Evolutionary conservation across 2,888 invertebrate species (phyloP).

Genomic region (Phymatocera aterrima): DNA sequence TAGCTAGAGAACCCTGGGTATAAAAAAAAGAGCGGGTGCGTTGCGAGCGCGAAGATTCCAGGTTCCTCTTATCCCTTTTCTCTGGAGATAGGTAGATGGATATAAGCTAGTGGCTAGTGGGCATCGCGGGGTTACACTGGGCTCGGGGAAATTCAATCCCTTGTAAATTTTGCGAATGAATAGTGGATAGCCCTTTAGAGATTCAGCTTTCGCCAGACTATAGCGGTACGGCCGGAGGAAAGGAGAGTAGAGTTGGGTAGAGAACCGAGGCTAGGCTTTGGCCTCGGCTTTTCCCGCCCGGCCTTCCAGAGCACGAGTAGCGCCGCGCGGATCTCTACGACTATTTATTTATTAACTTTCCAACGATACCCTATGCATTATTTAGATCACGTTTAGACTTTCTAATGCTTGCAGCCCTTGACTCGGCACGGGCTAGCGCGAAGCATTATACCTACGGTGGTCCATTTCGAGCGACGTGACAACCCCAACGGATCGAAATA

Average conservation of each 20-base stretch:
- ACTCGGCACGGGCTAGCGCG: constrained; percentile 10
- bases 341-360: constrained; percentile 45
- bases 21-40: constrained; percentile 6
- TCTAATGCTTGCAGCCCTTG: constrained; percentile 42
- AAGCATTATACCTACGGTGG: too few relatives aligned
- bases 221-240: too few relatives aligned
- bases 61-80: constrained; percentile 30
- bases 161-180: constrained; percentile 44
- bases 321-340: background rate
- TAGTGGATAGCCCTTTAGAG: constrained; percentile 34
- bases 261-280: background rate
- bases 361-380: constrained; percentile 43
- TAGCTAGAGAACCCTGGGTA: constrained; percentile 20
- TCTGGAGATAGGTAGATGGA: background rate
- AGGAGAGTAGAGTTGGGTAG: too few relatives aligned
- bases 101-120: background rate
- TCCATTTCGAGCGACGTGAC: background rate
- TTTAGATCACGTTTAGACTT: constrained; percentile 45
- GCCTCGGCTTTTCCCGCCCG: too few relatives aligned
- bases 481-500: background rate
- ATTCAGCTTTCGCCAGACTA: constrained; percentile 30
- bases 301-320: background rate
- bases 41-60: background rate
- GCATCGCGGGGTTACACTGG: background rate
- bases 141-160: constrained; percentile 39